phyloP scores from a whole-genome alignment of 1,140 invertebrate genomes.

The Aphelenchoides fujianensis region DNA sequence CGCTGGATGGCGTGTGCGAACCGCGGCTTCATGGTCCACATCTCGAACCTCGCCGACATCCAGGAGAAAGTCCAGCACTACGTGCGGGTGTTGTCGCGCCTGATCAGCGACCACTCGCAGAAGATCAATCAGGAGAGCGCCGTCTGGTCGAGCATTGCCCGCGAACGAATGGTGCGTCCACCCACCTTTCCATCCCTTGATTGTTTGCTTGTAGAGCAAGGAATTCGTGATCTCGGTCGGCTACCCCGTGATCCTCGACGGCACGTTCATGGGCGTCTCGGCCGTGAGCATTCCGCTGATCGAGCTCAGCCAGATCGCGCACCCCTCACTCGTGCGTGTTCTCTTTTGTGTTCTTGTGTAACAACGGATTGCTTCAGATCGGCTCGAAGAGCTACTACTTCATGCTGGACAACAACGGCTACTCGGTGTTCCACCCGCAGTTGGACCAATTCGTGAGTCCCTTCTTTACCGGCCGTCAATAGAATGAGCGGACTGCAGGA shows the following conservation, averaged over 20 bases:
- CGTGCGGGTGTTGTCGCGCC: constrained; percentile 54
- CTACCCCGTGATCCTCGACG: constrained; percentile 59
- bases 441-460: constrained; percentile 70
- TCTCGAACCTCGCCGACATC: constrained; percentile 59
- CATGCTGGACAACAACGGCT: constrained; percentile 77
- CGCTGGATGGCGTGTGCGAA: constrained; percentile 96
- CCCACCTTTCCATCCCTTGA: no score
- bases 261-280: constrained; percentile 61
- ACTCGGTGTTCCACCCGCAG: constrained; percentile 94
- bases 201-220: constrained; percentile 45
- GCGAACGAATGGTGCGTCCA: constrained; percentile 55
- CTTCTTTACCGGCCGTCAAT: background rate
- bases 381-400: constrained; percentile 55
- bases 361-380: no score
- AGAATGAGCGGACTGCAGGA: constrained; percentile 39
- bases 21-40: constrained; percentile 71
- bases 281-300: constrained; percentile 58
- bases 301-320: constrained; percentile 54
- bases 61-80: constrained; percentile 62
- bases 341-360: background rate
- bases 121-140: constrained; percentile 42
- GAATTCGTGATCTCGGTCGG: constrained; percentile 61
- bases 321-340: constrained; percentile 44
- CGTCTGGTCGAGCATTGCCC: constrained; percentile 55
- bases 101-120: constrained; percentile 43